Base-by-base conservation (phyloP, 1,140 invertebrate genomes). In the Magallana gigas region DNA sequence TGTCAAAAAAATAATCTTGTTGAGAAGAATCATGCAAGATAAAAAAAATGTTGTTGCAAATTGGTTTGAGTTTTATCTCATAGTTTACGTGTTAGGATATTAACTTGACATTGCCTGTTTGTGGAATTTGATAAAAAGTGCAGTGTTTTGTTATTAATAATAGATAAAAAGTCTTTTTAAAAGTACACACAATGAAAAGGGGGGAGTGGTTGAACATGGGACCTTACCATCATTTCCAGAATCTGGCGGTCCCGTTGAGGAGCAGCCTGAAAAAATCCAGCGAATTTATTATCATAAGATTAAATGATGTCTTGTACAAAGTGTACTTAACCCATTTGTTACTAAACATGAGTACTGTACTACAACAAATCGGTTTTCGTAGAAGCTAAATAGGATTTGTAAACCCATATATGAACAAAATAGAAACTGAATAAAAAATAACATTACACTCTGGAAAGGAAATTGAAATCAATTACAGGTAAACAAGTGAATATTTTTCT, bases 1-100 rank as follows among this genome's bases (percentile, higher is more conserved):
- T 76, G 68, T 76, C 68, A 76, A 76, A 76, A 23, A 68, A 76
- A 14, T 76, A 76, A 76, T 76, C 68, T 8, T 11, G 68, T 76
- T 76, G 68, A 76, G 68, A 76, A 76, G 68, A 76, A 76, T 7
- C 68, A 29, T 36, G 6, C 11, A 29, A 76, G 68, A 76, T 76
- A 36, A 76, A 12, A 36, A 48, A 48, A 48, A 48, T 2, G 36
- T 76, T 29, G 68, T 76, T 76, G 68, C 23, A 76, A 12, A 76
- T 48, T 48, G 68, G 68, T 76, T 76, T 36, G 36, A 76, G 12
- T 76, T 76, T 76, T 76, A 76, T 76, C 68, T 76, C 68, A 12
- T 18, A 36, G 18, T 76, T 76, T 76, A 29, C 68, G 36, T 76
- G 8, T 76, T 76, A 36, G 36, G 23, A 11, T 36, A 76, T 18